Evolutionary conservation across 1,140 invertebrate genomes (phyloP), one percentile per base, ranked within the genome.

Genomic region (Ooceraea biroi): DNA sequence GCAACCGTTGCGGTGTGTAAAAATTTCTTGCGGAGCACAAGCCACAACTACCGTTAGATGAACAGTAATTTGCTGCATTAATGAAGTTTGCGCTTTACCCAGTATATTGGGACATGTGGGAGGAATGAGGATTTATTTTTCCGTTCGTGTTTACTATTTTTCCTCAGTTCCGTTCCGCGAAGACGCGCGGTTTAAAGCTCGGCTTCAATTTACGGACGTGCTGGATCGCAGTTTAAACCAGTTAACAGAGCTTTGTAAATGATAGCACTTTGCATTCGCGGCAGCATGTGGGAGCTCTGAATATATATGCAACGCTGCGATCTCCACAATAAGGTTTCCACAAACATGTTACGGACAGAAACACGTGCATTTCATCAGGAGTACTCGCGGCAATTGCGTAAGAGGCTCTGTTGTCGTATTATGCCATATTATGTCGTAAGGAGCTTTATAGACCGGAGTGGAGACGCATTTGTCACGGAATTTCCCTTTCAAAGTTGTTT

Each of bases 161-260:
- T 69, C 63, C 44, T 78, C 44, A n/a, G 14, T 68, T 69, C 19
- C 19, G 19, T 41, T 41, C 3, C 12, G 22, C 17, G n/a, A 78
- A 68, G 22, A 69, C 7, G 11, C 14, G 22, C 41, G 48, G 55
- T 69, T 65, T 52, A 68, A 69, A 78, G 63, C 22, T 8, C 19
- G 22, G 22, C 55, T 17, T 12, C 19, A 60, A 74, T 36, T 76
- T 63, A 36, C 17, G 57, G 41, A 61, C 72, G 19, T 69, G 61
- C 76, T 78, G 63, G 69, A 30, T 78, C 50, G 36, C 50, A 69
- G 22, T 78, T 78, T 69, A 78, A 57, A 78, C 14, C 63, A 68
- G 76, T 57, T 78, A 69, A 78, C 74, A 44, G 63, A 41, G 30
- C 63, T 57, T 78, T 78, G 63, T 78, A 69, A 69, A 36, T 78